A percentile compares a stretch with the other conserved stretches of the same genome.
phyloP scores from a whole-genome alignment of 2,113 vertebrate genomes.

The Myxocyprinus asiaticus region DNA sequence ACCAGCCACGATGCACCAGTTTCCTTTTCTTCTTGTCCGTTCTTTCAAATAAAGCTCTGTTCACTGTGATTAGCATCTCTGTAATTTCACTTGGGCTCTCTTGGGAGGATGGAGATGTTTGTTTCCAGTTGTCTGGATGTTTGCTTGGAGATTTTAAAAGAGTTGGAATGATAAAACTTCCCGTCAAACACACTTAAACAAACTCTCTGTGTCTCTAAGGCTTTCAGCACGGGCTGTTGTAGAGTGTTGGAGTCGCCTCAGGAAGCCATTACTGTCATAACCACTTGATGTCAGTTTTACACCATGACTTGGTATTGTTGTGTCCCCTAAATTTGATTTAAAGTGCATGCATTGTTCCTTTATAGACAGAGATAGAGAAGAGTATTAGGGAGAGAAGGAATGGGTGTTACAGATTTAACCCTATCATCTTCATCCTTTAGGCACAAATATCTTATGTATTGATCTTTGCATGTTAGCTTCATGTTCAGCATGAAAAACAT shows the following conservation, averaged over 20 bases:
- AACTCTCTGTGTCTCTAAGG: background rate
- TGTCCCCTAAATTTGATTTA: background rate
- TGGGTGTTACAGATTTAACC: no score
- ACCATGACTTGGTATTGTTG: background rate
- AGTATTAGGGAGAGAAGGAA: no score
- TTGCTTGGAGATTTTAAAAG: slow-evolving; percentile 42
- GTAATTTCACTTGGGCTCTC: slow-evolving; percentile 51
- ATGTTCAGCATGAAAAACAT: no score
- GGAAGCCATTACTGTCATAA: background rate
- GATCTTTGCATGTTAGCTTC: no score
- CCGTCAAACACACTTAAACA: slow-evolving; percentile 34
- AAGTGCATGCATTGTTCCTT: background rate
- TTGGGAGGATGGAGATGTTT: slow-evolving; percentile 55
- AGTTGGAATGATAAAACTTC: slow-evolving; percentile 43
- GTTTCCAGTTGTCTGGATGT: slow-evolving; percentile 52
- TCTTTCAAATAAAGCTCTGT: slow-evolving; percentile 37
- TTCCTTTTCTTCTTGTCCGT: slow-evolving; percentile 10
- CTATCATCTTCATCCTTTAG: no score
- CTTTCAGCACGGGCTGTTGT: background rate
- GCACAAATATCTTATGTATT: no score
- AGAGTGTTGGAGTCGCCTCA: background rate
- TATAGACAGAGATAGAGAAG: no score
- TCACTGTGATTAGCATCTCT: slow-evolving; percentile 54
- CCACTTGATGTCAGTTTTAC: background rate
- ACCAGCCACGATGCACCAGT: background rate